Conservation (phyloP, 2,113 vertebrate species). For the Scytalopus superciliaris region DNA sequence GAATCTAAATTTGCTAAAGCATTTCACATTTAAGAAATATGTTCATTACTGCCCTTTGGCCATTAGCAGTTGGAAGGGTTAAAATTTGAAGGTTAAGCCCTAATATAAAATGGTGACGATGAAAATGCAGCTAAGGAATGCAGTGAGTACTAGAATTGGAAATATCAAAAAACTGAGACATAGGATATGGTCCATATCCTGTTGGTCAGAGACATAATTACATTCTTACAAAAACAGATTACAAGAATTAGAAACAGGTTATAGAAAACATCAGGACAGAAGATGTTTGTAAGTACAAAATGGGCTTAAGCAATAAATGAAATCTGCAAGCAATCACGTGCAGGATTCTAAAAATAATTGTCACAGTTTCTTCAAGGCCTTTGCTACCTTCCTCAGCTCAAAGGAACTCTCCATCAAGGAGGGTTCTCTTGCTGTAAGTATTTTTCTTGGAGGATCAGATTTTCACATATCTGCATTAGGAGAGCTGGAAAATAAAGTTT, state of each 20-base stretch:
- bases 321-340: not conserved
- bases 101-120: not conserved
- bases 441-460: not conserved
- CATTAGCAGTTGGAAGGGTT: not conserved
- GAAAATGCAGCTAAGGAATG: not conserved
- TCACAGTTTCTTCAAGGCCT: not conserved
- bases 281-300: not conserved
- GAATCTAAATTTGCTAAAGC: not conserved
- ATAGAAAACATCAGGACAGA: not conserved
- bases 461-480: not conserved
- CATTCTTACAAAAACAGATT: not conserved
- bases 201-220: not conserved
- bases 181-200: not conserved
- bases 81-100: not conserved
- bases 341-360: not conserved
- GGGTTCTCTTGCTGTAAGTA: not conserved
- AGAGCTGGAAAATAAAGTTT: not conserved
- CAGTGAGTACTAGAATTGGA: not conserved
- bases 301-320: not conserved
- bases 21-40: not conserved
- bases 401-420: not conserved
- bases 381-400: not conserved
- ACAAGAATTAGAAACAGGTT: constrained; percentile 8
- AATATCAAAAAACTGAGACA: not conserved
- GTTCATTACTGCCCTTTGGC: not conserved